Base-by-base conservation (phyloP, 1,140 invertebrate genomes). In the Manduca sexta region DNA sequence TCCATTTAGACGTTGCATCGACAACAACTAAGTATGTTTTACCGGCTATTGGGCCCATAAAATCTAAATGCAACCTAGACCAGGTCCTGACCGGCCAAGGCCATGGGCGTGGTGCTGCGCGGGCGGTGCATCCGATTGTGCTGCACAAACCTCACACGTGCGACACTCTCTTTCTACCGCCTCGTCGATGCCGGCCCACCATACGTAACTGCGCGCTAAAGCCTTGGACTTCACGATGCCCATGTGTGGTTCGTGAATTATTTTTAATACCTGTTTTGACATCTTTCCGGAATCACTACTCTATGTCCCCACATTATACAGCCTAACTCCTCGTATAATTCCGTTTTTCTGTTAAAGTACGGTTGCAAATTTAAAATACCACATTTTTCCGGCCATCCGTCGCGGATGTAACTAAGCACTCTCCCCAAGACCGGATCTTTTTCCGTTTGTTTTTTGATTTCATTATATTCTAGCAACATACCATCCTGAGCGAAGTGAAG, bases 221-320 rank as follows among this genome's bases (percentile, higher is more conserved):
- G 41, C 45, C 26, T 55, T 60, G 0, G 52, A 86, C 37, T 77
- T 64, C 3, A 77, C 65, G 6, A 87, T 81, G 1, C 87, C 83
- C 29, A 74, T 59, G 15, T 61, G 54, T 1, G 47, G 18, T 26
- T 57, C 50, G 21, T 61, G 59, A 5, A 61, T 13, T 13, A n/a
- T 35, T 16, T n/a, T 6, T 7, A 18, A 58, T n/a, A 12, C 49
- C 47, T 41, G n/a, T 49, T 16, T 29, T 41, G 35, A 39, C 52
- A 60, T 1, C 42, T 41, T 34, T 40, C 29, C 2, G 49, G 58
- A 13, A 56, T 18, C 2, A 52, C 30, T 14, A 59, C 8, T 14
- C 51, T 21, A 35, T 51, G 40, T 2, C 50, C 51, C 52, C 51
- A 49, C 51, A 54, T 57, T 0, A 62, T 6, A 34, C 59, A 61